Percentiles rank a stretch among this genome's conserved stretches.
These are phyloP conservation scores for Trogon melanurus DNA, from an alignment of 2,113 vertebrate species.

Conservation along the genomic window DNA sequence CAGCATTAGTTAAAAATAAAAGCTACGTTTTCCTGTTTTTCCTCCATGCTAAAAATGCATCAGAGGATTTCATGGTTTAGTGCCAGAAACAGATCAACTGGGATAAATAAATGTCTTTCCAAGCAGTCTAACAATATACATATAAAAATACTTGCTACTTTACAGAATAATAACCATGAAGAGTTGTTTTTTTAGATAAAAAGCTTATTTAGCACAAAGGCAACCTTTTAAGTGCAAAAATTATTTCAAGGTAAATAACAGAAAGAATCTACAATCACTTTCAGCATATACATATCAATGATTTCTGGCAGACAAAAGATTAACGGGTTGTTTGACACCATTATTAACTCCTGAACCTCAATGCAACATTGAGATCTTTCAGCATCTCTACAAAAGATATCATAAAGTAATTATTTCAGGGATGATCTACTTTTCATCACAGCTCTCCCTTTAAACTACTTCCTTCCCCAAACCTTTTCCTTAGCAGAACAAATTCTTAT, in stretches of 20 bases:
- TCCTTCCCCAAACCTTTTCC: background rate
- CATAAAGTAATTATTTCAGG: background rate
- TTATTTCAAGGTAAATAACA: background rate
- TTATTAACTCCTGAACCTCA: background rate
- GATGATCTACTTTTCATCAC: background rate
- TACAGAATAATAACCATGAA: background rate
- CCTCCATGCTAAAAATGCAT: background rate
- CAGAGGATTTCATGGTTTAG: background rate
- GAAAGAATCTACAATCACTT: background rate
- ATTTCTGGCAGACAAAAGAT: background rate
- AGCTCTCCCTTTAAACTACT: background rate
- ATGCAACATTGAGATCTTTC: background rate
- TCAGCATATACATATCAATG: background rate
- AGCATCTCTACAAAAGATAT: background rate
- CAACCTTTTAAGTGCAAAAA: background rate
- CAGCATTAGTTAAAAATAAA: background rate
- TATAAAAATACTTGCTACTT: background rate
- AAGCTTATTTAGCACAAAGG: background rate
- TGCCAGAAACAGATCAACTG: background rate
- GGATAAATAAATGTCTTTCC: background rate
- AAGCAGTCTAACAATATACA: background rate
- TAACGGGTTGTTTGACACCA: background rate
- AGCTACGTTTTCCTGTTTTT: background rate
- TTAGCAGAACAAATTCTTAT: background rate
- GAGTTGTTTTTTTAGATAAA: background rate